These are phyloP conservation scores for Lepeophtheirus salmonis DNA, from an alignment of 1,140 invertebrate species.

Conservation along the genomic window DNA sequence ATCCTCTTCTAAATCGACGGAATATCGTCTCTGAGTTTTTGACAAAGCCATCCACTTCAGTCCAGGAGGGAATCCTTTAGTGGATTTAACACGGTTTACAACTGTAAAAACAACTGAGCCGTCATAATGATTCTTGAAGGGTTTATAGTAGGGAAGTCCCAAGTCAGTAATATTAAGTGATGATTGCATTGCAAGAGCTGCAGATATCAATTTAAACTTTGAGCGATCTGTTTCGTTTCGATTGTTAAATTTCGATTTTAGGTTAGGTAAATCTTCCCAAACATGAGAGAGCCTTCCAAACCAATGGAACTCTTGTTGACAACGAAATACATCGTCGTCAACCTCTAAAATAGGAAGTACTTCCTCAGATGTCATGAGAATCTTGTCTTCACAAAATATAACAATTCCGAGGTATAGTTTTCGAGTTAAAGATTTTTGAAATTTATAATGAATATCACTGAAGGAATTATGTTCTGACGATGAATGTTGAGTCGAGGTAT, in stretches of 20 bases:
- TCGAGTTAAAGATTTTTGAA: conserved; percentile 73
- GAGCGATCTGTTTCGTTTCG: conserved; percentile 71
- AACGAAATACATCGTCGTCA: conserved; percentile 82
- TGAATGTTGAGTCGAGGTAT: too few species aligned
- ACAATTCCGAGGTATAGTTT: conserved; percentile 59
- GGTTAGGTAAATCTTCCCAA: conserved; percentile 81
- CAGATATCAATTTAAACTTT: conserved; percentile 70
- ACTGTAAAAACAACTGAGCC: conserved; percentile 76
- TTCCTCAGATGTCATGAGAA: conserved; percentile 86
- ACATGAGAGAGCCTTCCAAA: conserved; percentile 81
- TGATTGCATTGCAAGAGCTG: conserved; percentile 81
- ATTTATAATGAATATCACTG: conserved; percentile 49
- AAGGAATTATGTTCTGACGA: too few species aligned
- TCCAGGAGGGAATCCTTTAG: conserved; percentile 56
- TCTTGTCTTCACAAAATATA: conserved; percentile 79
- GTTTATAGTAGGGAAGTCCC: neutral
- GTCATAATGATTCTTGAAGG: conserved; percentile 28
- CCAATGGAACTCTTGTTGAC: conserved; percentile 90
- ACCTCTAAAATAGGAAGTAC: conserved; percentile 87
- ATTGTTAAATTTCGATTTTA: conserved; percentile 77
- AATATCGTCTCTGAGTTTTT: conserved; percentile 45
- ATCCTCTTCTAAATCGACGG: too few species aligned
- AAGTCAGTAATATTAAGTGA: conserved; percentile 17
- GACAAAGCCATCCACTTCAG: conserved; percentile 68
- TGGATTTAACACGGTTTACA: conserved; percentile 58